Conservation (phyloP, 2,888 invertebrate species). For the Masnerella sp. region DNA sequence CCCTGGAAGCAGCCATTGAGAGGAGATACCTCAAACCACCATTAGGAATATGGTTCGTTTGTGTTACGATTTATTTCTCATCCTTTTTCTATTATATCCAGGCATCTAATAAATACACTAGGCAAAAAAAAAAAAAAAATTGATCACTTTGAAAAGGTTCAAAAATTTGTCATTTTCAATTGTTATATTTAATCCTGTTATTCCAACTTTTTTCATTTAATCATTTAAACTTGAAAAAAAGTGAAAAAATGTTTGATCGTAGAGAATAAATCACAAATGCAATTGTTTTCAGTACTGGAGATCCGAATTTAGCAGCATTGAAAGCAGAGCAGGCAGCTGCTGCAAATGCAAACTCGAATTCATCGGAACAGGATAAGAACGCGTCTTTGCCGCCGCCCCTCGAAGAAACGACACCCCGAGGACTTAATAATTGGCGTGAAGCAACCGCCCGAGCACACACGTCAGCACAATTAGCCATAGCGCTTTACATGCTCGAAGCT, state of each 20-base stretch:
- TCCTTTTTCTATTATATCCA: no score
- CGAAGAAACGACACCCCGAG: constrained; percentile 84
- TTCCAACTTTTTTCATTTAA: no score
- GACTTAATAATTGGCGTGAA: constrained; percentile 92
- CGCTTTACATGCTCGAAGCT: constrained; percentile 91
- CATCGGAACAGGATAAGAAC: constrained; percentile 74
- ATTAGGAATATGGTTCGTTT: constrained; percentile 82
- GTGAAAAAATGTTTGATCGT: no score
- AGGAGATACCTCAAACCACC: constrained; percentile 96
- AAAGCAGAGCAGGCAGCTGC: constrained; percentile 78
- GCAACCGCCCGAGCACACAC: constrained; percentile 91
- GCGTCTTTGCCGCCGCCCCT: constrained; percentile 72
- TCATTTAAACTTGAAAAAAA: no score
- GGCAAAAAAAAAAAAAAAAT: no score
- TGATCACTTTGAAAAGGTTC: no score
- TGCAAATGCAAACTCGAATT: constrained; percentile 70
- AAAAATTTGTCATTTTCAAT: no score
- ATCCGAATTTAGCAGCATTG: constrained; percentile 82
- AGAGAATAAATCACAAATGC: no score
- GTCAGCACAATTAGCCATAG: constrained; percentile 93
- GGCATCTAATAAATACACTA: no score
- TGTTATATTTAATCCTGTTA: no score
- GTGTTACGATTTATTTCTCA: no score
- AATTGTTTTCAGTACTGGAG: constrained; percentile 78
- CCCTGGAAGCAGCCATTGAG: constrained; percentile 94